A percentile compares a stretch with the other conserved stretches of the same genome.
Evolutionary conservation across 2,797 vertebrate genomes (phyloP).

Genomic region (Nannoperca obscura): DNA sequence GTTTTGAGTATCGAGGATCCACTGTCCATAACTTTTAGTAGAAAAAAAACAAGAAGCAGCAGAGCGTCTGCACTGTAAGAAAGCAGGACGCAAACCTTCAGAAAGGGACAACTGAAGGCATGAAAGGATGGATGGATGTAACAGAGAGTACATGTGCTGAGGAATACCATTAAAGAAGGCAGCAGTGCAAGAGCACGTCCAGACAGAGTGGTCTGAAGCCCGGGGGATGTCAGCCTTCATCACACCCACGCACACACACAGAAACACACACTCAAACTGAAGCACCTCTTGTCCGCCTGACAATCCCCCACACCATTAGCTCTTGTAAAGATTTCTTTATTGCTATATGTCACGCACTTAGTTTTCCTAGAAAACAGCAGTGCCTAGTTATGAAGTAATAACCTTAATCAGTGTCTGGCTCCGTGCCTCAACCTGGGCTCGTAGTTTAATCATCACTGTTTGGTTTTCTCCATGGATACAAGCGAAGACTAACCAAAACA

Average conservation of each 20-base stretch:
- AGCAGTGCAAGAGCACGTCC: conserved; percentile 45
- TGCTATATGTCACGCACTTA: conserved; percentile 57
- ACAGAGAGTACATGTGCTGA: conserved; percentile 45
- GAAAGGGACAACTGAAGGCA: conserved; percentile 11
- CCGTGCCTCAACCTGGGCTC: conserved; percentile 53
- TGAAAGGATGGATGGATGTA: conserved; percentile 41
- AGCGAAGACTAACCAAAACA: conserved; percentile 38
- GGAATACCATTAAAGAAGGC: conserved; percentile 60
- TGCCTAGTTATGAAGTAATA: conserved; percentile 72
- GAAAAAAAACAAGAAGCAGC: no score
- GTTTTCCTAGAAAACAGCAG: conserved; percentile 66
- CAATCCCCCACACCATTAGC: conserved; percentile 48
- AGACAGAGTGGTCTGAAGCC: conserved; percentile 58
- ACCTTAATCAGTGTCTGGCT: conserved; percentile 71
- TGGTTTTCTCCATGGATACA: conserved; percentile 77
- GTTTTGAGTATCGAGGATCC: no score
- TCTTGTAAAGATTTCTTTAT: conserved; percentile 63
- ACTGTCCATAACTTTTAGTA: no score
- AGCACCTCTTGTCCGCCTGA: conserved; percentile 45
- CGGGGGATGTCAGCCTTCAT: conserved; percentile 51
- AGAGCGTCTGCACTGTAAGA: no score
- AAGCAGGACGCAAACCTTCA: no score
- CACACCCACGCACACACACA: conserved; percentile 29
- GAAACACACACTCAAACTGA: conserved; percentile 46
- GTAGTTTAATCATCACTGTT: conserved; percentile 59